These are phyloP conservation scores for Cephus nigrinus DNA, from an alignment of 2,888 invertebrate species.

Conservation along the genomic window DNA sequence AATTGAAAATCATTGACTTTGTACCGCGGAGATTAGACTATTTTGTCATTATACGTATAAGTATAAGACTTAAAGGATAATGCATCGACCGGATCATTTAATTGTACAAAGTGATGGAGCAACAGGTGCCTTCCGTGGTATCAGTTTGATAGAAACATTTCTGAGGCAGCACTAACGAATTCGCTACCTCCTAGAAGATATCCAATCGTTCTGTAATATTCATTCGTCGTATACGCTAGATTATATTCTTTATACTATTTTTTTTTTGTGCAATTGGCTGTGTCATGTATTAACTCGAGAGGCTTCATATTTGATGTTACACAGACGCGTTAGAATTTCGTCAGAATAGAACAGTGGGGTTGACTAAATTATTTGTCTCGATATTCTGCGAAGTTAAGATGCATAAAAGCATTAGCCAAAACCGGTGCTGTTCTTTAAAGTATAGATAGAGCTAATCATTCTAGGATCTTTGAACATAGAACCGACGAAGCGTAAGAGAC, in stretches of 20 bases:
- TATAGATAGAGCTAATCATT: not conserved
- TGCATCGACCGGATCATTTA: not conserved
- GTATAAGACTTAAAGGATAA: not conserved
- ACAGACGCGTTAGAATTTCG: not conserved
- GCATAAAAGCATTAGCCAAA: not conserved
- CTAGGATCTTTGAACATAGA: not conserved
- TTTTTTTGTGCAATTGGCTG: not conserved
- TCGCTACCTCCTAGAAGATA: not conserved
- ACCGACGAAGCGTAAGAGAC: not conserved
- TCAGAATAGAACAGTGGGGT: not conserved
- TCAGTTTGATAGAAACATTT: not conserved
- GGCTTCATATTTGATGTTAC: not conserved
- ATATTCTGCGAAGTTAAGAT: not conserved
- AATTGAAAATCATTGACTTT: not conserved
- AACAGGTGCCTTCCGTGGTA: not conserved
- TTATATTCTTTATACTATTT: not conserved
- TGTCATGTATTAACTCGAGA: not conserved
- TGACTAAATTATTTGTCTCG: not conserved
- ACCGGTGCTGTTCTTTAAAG: slow-evolving; percentile 10
- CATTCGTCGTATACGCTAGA: not conserved
- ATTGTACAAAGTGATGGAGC: not conserved
- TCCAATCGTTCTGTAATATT: not conserved
- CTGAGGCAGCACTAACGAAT: not conserved
- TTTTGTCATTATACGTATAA: not conserved
- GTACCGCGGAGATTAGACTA: not conserved